Evolutionary conservation across 2,888 invertebrate genomes (phyloP).

Genomic region (Orthonevra nobilis): DNA sequence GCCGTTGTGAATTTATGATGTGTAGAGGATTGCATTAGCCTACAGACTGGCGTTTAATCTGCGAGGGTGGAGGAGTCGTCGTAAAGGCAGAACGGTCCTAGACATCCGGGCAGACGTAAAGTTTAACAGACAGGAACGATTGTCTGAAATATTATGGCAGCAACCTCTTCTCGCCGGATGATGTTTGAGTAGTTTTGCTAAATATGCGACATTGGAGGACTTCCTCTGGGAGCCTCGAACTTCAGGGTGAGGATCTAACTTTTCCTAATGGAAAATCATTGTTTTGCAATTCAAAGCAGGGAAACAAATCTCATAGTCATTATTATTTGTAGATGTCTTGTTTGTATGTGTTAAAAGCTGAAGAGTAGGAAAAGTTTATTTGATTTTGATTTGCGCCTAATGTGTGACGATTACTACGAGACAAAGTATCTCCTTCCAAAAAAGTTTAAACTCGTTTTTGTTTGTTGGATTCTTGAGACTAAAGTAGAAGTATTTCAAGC

Average conservation of each 20-base stretch:
- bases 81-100: slow-evolving; percentile 25
- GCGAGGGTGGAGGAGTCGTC: slow-evolving; percentile 7
- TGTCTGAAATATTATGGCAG: slow-evolving; percentile 35
- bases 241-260: too few relatives aligned
- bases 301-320: slow-evolving; percentile 9
- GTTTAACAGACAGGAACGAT: slow-evolving; percentile 57
- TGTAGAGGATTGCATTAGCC: slow-evolving; percentile 60
- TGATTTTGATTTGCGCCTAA: slow-evolving; percentile 39
- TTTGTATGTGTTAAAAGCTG: not conserved
- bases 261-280: slow-evolving; percentile 61
- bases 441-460: too few relatives aligned
- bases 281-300: slow-evolving; percentile 64
- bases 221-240: too few relatives aligned
- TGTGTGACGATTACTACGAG: slow-evolving; percentile 34
- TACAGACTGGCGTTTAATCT: slow-evolving; percentile 62
- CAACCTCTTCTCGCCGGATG: slow-evolving; percentile 3
- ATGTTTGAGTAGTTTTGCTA: slow-evolving; percentile 11
- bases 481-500: too few relatives aligned
- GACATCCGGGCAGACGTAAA: slow-evolving; percentile 58
- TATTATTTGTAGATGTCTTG: too few relatives aligned
- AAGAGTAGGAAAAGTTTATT: slow-evolving; percentile 31
- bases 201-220: slow-evolving; percentile 11
- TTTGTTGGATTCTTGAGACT: too few relatives aligned
- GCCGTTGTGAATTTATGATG: slow-evolving; percentile 60
- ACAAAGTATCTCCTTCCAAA: slow-evolving; percentile 18